Percentiles rank a stretch among this genome's conserved stretches.
Evolutionary conservation across 1,140 invertebrate species (phyloP).

Genomic region (Chrysomallon squamiferum): DNA sequence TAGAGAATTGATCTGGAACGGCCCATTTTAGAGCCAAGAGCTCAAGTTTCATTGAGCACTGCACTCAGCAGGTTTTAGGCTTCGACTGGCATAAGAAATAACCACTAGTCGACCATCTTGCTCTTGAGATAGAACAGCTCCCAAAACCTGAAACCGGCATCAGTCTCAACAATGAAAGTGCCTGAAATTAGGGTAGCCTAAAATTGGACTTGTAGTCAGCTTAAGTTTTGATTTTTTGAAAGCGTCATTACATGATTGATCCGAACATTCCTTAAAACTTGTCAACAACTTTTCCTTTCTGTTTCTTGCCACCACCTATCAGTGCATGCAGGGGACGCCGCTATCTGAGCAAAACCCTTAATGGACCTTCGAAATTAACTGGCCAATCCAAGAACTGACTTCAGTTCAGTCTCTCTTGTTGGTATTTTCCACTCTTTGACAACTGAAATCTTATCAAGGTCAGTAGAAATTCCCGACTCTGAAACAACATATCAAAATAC

Average conservation of each 20-base stretch:
- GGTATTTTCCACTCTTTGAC: constrained; percentile 28
- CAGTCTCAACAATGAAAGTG: constrained; percentile 21
- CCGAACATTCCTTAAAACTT: background rate
- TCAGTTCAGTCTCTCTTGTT: background rate
- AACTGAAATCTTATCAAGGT: constrained; percentile 35
- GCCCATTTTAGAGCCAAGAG: constrained; percentile 14
- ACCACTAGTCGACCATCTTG: constrained; percentile 3
- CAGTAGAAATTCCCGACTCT: constrained; percentile 19
- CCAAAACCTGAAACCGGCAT: constrained; percentile 29
- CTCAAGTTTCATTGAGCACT: constrained; percentile 11
- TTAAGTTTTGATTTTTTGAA: constrained; percentile 20
- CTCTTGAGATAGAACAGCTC: constrained; percentile 39
- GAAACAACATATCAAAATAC: constrained; percentile 33
- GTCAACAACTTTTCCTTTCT: too few relatives aligned
- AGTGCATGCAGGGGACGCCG: background rate
- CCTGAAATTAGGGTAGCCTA: constrained; percentile 19
- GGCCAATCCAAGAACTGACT: background rate
- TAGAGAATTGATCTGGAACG: constrained; percentile 5
- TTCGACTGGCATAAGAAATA: constrained; percentile 14
- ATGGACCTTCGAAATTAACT: background rate
- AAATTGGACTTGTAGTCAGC: constrained; percentile 18
- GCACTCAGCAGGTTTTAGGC: constrained; percentile 1
- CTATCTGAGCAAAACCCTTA: background rate
- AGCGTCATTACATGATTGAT: background rate
- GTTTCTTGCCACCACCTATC: too few relatives aligned